phyloP scores from a whole-genome alignment of 1,140 invertebrate species.

The Lordiphosa clarofinis region DNA sequence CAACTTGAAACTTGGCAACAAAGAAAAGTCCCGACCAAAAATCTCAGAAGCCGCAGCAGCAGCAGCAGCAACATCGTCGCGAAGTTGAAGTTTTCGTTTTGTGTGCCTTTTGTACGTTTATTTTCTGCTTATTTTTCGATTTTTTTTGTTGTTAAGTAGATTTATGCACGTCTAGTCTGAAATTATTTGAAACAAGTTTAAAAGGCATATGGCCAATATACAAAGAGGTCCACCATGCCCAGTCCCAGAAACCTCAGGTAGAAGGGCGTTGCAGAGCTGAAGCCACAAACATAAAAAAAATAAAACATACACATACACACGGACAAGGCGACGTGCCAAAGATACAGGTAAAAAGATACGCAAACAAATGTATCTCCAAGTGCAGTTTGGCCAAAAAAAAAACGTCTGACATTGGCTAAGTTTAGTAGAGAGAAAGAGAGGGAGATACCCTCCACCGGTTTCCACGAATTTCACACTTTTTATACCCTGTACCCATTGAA shows the following conservation, averaged over 20 bases:
- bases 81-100: constrained; percentile 53
- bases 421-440: constrained; percentile 18
- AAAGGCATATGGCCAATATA: constrained; percentile 64
- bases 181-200: constrained; percentile 77
- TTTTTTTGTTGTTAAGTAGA: constrained; percentile 70
- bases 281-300: constrained; percentile 44
- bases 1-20: constrained; percentile 64
- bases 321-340: constrained; percentile 58
- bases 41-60: constrained; percentile 27
- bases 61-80: constrained; percentile 24
- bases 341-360: constrained; percentile 75
- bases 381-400: constrained; percentile 47
- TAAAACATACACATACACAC: constrained; percentile 43
- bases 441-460: constrained; percentile 17
- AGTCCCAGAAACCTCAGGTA: constrained; percentile 34
- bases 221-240: constrained; percentile 8
- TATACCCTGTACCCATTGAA: no score
- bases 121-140: constrained; percentile 8
- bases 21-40: constrained; percentile 63
- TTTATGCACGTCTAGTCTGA: constrained; percentile 76
- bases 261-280: constrained; percentile 66
- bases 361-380: constrained; percentile 63
- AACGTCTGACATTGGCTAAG: constrained; percentile 52
- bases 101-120: constrained; percentile 15
- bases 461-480: constrained; percentile 68